A percentile compares a stretch with the other conserved stretches of the same genome.
Evolutionary conservation across 2,888 invertebrate genomes (phyloP).

Genomic region (Microchrysa polita): DNA sequence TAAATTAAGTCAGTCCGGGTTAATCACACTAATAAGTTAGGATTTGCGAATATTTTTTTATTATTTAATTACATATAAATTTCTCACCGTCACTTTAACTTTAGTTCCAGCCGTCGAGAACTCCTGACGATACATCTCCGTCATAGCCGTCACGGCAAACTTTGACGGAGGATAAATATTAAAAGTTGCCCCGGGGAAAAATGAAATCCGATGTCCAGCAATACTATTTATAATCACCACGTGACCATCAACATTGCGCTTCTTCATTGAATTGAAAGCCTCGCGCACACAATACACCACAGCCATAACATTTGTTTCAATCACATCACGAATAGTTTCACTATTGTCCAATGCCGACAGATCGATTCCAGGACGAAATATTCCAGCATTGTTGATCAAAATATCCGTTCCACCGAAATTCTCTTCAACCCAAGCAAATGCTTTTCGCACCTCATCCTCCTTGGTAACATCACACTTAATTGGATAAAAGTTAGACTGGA

Average conservation of each 20-base stretch:
- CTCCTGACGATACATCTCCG: slow-evolving; percentile 52
- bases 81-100: too few relatives aligned
- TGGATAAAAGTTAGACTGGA: slow-evolving; percentile 56
- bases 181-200: slow-evolving; percentile 24
- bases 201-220: slow-evolving; percentile 56
- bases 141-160: slow-evolving; percentile 56
- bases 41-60: too few relatives aligned
- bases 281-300: slow-evolving; percentile 58
- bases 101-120: too few relatives aligned
- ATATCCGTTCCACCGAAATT: background rate
- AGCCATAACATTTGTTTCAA: slow-evolving; percentile 65
- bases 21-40: too few relatives aligned
- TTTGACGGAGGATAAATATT: slow-evolving; percentile 57
- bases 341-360: slow-evolving; percentile 53
- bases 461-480: slow-evolving; percentile 65
- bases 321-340: slow-evolving; percentile 54
- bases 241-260: slow-evolving; percentile 58
- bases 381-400: background rate
- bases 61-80: too few relatives aligned
- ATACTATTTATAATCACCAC: slow-evolving; percentile 65
- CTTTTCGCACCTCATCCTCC: slow-evolving; percentile 67
- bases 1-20: too few relatives aligned
- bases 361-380: slow-evolving; percentile 37
- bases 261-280: too few relatives aligned
- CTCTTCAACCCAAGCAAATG: slow-evolving; percentile 67